phyloP scores from a whole-genome alignment of 2,888 invertebrate species.

The Sussaba pulchella region DNA sequence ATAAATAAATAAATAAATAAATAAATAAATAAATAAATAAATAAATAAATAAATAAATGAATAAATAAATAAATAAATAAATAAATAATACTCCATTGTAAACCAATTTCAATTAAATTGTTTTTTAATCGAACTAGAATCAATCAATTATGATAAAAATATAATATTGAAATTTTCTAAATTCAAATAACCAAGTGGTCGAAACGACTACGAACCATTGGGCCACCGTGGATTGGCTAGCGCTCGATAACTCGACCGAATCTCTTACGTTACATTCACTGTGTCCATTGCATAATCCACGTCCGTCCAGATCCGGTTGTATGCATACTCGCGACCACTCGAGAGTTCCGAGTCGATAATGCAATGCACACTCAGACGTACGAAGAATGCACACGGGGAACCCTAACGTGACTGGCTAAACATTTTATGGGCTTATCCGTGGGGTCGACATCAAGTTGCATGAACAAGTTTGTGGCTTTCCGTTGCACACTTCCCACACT shows the following conservation, averaged over 20 bases:
- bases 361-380: slow-evolving; percentile 22
- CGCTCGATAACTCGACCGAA: neutral
- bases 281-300: neutral
- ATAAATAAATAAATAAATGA: too few species aligned
- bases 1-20: too few species aligned
- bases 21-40: too few species aligned
- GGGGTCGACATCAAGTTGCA: slow-evolving; percentile 28
- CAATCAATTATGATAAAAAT: too few species aligned
- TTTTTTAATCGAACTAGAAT: too few species aligned
- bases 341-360: slow-evolving; percentile 43
- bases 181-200: too few species aligned
- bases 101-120: too few species aligned
- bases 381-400: slow-evolving; percentile 24
- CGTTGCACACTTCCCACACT: neutral
- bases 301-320: slow-evolving; percentile 52
- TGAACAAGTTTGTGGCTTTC: slow-evolving; percentile 27
- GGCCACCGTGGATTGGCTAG: slow-evolving; percentile 7
- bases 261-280: slow-evolving; percentile 6
- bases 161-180: too few species aligned
- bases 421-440: slow-evolving; percentile 9
- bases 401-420: slow-evolving; percentile 8
- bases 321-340: neutral
- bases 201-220: neutral
- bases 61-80: too few species aligned
- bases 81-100: too few species aligned